Evolutionary conservation across 1,140 invertebrate species (phyloP), one percentile per base, ranked within the genome.

Genomic region (Drosophila kohkoa): DNA sequence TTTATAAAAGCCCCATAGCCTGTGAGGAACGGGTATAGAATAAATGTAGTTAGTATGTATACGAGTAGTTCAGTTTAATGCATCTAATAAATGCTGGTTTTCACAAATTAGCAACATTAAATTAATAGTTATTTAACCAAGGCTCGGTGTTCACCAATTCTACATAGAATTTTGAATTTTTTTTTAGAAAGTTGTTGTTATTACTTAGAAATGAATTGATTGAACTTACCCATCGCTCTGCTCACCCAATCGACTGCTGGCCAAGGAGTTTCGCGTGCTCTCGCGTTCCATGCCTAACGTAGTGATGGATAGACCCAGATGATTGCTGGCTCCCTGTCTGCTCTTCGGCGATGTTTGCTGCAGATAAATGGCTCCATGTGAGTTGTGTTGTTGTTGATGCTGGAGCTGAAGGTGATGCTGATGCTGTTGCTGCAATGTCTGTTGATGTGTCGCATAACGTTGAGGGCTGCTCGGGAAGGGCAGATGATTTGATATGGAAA

Each of bases 401-500:
- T 60, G 35, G 2, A 38, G 35, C 35, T 38, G 35, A 38, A 8
- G 35, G 35, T 8, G 35, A 3, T 38, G 68, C 3, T 65, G 57
- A 2, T 79, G 67, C 6, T 69, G 75, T n/a, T 64, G 58, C 0
- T 76, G 66, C 5, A 25, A 70, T 11, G 62, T 62, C 52, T 79
- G 82, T 8, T 79, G 75, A 43, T 79, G 75, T 32, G 58, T 25
- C n/a, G 64, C 58, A 69, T 88, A 88, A 6, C 90, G 90, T 49
- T 90, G 80, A 1, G 90, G 90, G 25, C 80, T 90, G 65, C 76
- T 66, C 35, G 81, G 79, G 43, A 85, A 85, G 35, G 83, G 81
- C 59, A 90, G 63, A 52, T 92, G 81, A 57, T 89, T 90, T 10
- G 83, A 81, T 54, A 90, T 79, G 28, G 90, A 92, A 57, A 92